phyloP scores from a whole-genome alignment of 2,888 invertebrate genomes.

The Diploptera punctata region DNA sequence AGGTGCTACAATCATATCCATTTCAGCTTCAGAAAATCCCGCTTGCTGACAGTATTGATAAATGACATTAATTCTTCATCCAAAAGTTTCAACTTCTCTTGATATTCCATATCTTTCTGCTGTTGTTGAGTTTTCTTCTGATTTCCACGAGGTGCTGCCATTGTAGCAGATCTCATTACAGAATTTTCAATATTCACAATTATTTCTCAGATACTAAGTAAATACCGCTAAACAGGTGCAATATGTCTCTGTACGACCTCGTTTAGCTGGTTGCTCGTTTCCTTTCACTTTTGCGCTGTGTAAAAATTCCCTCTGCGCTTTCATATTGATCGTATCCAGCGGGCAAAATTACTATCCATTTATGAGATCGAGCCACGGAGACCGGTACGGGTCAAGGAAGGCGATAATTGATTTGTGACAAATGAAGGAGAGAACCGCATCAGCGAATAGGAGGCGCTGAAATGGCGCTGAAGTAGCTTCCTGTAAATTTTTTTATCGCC shows the following conservation, averaged over 20 bases:
- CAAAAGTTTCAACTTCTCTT: slow-evolving; percentile 58
- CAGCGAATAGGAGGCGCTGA: no score
- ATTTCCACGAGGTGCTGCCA: not conserved
- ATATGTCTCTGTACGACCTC: slow-evolving; percentile 6
- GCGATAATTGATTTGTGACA: no score
- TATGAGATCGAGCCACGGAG: not conserved
- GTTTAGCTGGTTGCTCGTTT: not conserved
- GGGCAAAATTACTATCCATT: not conserved
- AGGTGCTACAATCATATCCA: slow-evolving; percentile 70
- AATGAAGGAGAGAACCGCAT: no score
- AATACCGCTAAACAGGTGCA: not conserved
- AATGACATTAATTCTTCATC: slow-evolving; percentile 67
- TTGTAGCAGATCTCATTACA: not conserved
- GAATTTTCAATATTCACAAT: not conserved
- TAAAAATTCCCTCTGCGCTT: slow-evolving; percentile 1
- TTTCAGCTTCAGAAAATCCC: slow-evolving; percentile 70
- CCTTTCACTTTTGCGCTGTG: slow-evolving; percentile 10
- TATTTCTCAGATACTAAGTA: no score
- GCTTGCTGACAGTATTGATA: slow-evolving; percentile 71
- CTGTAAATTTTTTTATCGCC: no score
- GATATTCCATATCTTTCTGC: slow-evolving; percentile 46
- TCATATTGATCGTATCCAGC: not conserved
- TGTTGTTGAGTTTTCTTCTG: slow-evolving; percentile 25
- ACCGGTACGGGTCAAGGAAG: not conserved
- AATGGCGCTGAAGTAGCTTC: not conserved